These are phyloP conservation scores for Echinops telfairi DNA, from an alignment of 2,113 vertebrate genomes.

Conservation along the genomic window DNA sequence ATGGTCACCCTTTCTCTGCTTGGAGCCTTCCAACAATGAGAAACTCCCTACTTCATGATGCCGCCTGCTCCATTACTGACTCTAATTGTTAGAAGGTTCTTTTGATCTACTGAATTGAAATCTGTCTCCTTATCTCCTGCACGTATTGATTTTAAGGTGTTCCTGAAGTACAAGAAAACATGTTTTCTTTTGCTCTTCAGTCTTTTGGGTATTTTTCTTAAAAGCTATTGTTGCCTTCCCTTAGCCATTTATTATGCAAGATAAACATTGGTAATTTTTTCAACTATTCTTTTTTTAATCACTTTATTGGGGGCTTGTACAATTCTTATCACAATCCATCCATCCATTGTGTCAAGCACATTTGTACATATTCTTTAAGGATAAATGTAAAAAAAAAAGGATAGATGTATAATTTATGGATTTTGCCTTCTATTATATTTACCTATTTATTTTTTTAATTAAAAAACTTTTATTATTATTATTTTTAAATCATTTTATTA, in stretches of 20 bases:
- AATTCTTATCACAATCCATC: no score
- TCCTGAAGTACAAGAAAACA: slow-evolving; percentile 37
- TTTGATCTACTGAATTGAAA: slow-evolving; percentile 26
- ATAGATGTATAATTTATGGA: background rate
- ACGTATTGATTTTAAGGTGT: slow-evolving; percentile 17
- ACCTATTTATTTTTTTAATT: slow-evolving; percentile 5
- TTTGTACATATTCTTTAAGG: background rate
- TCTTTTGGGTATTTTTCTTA: background rate
- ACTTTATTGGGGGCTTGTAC: no score
- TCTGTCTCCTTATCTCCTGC: background rate
- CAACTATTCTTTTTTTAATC: background rate
- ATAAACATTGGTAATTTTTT: slow-evolving; percentile 2
- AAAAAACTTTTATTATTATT: no score
- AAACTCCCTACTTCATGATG: slow-evolving; percentile 16
- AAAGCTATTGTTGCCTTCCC: slow-evolving; percentile 25
- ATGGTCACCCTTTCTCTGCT: slow-evolving; percentile 10
- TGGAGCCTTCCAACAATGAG: slow-evolving; percentile 42
- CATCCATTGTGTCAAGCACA: no score
- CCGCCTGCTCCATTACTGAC: slow-evolving; percentile 25
- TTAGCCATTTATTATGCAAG: background rate
- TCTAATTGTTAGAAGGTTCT: slow-evolving; percentile 55
- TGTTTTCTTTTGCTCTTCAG: background rate
- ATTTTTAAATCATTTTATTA: no score
- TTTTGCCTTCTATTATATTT: slow-evolving; percentile 49
- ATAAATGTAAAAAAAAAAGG: background rate